Percentiles rank a stretch among this genome's conserved stretches.
Evolutionary conservation across 1,140 invertebrate species (phyloP).

Genomic region (Colletes latitarsis): DNA sequence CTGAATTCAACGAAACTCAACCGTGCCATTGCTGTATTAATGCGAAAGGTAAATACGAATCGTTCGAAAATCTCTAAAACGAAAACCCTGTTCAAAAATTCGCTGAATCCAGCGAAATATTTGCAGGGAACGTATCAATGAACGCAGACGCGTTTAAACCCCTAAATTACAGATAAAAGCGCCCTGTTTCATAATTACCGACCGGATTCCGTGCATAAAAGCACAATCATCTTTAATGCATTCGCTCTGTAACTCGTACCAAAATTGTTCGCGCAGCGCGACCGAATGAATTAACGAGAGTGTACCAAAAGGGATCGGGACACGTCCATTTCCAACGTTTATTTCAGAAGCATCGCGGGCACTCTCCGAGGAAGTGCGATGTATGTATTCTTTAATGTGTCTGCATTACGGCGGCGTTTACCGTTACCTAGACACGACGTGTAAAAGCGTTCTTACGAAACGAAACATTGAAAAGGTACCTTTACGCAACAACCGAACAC

Average conservation of each 20-base stretch:
- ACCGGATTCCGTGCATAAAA: constrained; percentile 32
- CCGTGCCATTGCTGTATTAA: too few relatives aligned
- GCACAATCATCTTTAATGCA: constrained; percentile 41
- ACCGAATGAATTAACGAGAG: constrained; percentile 37
- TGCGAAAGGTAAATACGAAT: too few relatives aligned
- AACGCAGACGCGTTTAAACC: constrained; percentile 1
- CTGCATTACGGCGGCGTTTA: constrained; percentile 45
- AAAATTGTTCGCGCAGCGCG: constrained; percentile 24
- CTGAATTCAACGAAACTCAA: too few relatives aligned
- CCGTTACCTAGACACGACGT: constrained; percentile 43
- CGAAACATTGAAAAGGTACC: constrained; percentile 37
- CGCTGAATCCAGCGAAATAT: not conserved
- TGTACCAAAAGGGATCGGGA: constrained; percentile 12
- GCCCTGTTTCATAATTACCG: constrained; percentile 18
- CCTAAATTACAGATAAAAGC: constrained; percentile 29
- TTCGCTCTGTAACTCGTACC: constrained; percentile 19
- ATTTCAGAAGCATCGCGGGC: constrained; percentile 25
- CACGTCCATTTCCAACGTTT: constrained; percentile 34
- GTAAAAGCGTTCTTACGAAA: constrained; percentile 46
- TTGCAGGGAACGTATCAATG: not conserved
- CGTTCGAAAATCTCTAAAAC: too few relatives aligned
- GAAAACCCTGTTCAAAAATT: too few relatives aligned
- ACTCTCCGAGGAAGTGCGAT: constrained; percentile 22
- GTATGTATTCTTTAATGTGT: constrained; percentile 44
- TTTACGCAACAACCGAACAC: constrained; percentile 31